These are phyloP conservation scores for Semibalanus balanoides DNA, from an alignment of 1,140 invertebrate species.

Conservation along the genomic window DNA sequence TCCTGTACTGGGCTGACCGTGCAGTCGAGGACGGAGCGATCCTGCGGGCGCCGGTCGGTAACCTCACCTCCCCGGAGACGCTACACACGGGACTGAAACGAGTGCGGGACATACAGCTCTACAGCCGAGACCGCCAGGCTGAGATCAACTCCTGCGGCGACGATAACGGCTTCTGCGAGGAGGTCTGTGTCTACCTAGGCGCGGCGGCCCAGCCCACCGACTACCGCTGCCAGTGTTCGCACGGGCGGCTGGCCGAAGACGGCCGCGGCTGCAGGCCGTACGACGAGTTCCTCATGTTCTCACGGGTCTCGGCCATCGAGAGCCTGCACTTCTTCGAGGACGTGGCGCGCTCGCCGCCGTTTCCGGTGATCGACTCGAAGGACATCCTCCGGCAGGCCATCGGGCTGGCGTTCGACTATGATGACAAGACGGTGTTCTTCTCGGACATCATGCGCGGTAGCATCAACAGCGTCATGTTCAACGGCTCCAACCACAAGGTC, in stretches of 20 bases:
- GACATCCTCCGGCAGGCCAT: constrained; percentile 66
- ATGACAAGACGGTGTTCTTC: constrained; percentile 53
- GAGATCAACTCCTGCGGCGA: constrained; percentile 47
- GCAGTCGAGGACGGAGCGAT: constrained; percentile 31
- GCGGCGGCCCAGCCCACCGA: constrained; percentile 23
- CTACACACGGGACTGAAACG: neutral
- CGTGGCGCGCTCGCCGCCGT: constrained; percentile 54
- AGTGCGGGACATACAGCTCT: constrained; percentile 29
- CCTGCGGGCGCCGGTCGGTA: neutral
- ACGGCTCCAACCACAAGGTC: constrained; percentile 52
- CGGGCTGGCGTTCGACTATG: constrained; percentile 64
- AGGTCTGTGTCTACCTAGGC: constrained; percentile 64
- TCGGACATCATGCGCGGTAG: constrained; percentile 72
- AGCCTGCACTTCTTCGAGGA: constrained; percentile 55
- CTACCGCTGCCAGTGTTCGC: constrained; percentile 54
- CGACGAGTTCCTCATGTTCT: constrained; percentile 59
- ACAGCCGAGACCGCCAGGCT: constrained; percentile 37
- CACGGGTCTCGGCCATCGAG: constrained; percentile 53
- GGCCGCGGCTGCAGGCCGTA: constrained; percentile 49
- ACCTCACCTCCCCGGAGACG: neutral
- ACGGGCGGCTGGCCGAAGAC: constrained; percentile 49
- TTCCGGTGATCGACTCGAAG: constrained; percentile 51
- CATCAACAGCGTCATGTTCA: constrained; percentile 68
- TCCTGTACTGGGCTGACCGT: constrained; percentile 46
- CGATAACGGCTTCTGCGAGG: constrained; percentile 60